A percentile compares a stretch with the other conserved stretches of the same genome.
phyloP scores from a whole-genome alignment of 2,113 vertebrate species.

The Bagarius yarrelli region DNA sequence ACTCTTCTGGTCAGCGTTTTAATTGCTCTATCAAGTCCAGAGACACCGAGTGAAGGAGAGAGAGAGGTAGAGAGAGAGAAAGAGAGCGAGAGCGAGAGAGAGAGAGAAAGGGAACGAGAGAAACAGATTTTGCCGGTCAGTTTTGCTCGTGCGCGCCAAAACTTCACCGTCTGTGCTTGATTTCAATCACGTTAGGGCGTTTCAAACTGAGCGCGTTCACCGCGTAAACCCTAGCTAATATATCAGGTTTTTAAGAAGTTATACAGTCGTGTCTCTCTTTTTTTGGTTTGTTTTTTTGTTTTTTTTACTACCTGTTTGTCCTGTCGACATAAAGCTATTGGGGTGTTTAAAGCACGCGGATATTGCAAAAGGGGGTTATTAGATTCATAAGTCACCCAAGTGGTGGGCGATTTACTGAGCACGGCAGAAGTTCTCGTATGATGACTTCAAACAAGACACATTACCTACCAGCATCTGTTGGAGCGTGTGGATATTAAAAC shows the following conservation, averaged over 20 bases:
- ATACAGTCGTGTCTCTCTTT: neutral
- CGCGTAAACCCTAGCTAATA: constrained; percentile 71
- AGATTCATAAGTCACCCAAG: constrained; percentile 99
- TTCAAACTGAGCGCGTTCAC: constrained; percentile 82
- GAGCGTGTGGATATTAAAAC: constrained; percentile 99
- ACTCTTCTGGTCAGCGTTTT: constrained; percentile 42
- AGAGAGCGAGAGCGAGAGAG: constrained; percentile 4
- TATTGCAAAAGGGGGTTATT: constrained; percentile 99
- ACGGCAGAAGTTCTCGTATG: constrained; percentile 99
- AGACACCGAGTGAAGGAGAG: neutral
- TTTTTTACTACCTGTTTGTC: constrained; percentile 64
- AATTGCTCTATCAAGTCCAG: constrained; percentile 10
- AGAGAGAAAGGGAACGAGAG: constrained; percentile 12
- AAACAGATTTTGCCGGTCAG: constrained; percentile 51
- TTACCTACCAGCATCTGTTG: constrained; percentile 99
- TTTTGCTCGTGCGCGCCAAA: constrained; percentile 58
- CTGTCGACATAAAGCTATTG: constrained; percentile 79
- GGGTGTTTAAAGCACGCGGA: constrained; percentile 96
- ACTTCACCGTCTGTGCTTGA: constrained; percentile 70
- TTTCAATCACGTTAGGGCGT: constrained; percentile 90
- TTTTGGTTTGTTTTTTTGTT: neutral
- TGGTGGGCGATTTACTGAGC: constrained; percentile 99
- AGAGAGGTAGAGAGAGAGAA: neutral
- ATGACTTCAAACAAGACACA: constrained; percentile 99
- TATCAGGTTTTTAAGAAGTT: neutral